A percentile compares a stretch with the other conserved stretches of the same genome.
Conservation (phyloP, 1,140 invertebrate genomes). For the Drosophila bifasciata region DNA sequence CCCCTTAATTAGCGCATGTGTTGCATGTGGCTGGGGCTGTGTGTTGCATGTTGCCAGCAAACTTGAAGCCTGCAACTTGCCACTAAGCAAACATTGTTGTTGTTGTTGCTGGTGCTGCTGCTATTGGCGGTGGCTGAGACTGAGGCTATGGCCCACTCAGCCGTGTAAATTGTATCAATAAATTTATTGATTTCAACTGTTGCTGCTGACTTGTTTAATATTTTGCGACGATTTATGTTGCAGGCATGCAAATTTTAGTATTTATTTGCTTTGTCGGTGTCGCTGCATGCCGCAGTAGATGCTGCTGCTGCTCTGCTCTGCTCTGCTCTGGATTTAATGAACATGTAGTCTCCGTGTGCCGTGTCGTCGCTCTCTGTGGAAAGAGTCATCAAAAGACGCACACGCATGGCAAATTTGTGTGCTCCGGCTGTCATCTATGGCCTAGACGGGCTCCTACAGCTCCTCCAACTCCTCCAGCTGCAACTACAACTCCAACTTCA, state of each 20-base stretch:
- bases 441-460: not conserved
- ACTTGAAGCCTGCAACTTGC: slow-evolving; percentile 5
- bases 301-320: slow-evolving; percentile 28
- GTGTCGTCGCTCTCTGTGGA: slow-evolving; percentile 44
- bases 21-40: slow-evolving; percentile 47
- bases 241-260: slow-evolving; percentile 78
- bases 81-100: slow-evolving; percentile 15
- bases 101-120: slow-evolving; percentile 17
- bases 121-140: slow-evolving; percentile 7
- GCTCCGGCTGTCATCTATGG: slow-evolving; percentile 35
- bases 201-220: slow-evolving; percentile 82
- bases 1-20: slow-evolving; percentile 72
- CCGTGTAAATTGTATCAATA: slow-evolving; percentile 79
- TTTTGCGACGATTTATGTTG: slow-evolving; percentile 80
- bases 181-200: slow-evolving; percentile 83
- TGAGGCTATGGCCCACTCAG: slow-evolving; percentile 30
- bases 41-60: slow-evolving; percentile 52
- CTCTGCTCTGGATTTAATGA: slow-evolving; percentile 68
- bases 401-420: slow-evolving; percentile 59
- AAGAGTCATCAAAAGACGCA: slow-evolving; percentile 66
- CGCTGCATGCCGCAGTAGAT: slow-evolving; percentile 30
- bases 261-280: slow-evolving; percentile 66
- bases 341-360: slow-evolving; percentile 56
- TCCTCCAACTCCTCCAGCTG: not conserved
- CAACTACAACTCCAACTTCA: slow-evolving; percentile 16